Percentiles rank a stretch among this genome's conserved stretches.
Conservation (phyloP, 2,888 invertebrate genomes). For the Hydriomena furcata region DNA sequence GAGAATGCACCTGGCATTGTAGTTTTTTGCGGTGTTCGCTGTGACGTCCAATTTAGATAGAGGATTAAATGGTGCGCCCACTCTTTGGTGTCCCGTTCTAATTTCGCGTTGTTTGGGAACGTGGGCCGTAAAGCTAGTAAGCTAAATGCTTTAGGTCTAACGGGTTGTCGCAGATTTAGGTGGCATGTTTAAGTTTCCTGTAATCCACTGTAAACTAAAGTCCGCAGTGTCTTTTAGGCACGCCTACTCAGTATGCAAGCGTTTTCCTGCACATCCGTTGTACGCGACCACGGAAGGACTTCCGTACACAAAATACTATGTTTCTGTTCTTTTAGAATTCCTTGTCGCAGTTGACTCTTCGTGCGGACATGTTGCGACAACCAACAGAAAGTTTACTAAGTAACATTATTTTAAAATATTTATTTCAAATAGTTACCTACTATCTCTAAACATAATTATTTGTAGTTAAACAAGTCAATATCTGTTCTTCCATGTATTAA, state of each 20-base stretch:
- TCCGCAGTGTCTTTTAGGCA: constrained; percentile 82
- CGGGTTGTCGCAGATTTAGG: constrained; percentile 72
- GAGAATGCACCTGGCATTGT: constrained; percentile 40
- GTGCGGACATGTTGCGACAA: constrained; percentile 72
- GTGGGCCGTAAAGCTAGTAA: constrained; percentile 54
- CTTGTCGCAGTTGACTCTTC: constrained; percentile 75
- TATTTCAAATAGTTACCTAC: too few relatives aligned
- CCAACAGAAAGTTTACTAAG: constrained; percentile 64
- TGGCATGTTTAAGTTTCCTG: constrained; percentile 79
- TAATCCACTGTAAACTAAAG: constrained; percentile 77
- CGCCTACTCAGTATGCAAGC: constrained; percentile 83
- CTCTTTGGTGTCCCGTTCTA: constrained; percentile 43
- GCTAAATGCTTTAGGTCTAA: constrained; percentile 60
- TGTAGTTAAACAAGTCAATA: too few relatives aligned
- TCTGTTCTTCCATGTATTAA: too few relatives aligned
- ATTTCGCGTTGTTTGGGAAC: constrained; percentile 50
- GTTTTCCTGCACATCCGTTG: constrained; percentile 81
- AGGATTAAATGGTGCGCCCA: constrained; percentile 41
- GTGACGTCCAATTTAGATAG: constrained; percentile 41
- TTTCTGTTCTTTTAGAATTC: constrained; percentile 79
- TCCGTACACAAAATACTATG: constrained; percentile 81
- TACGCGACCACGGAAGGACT: constrained; percentile 79
- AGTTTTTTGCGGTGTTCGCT: constrained; percentile 35
- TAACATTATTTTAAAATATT: constrained; percentile 56
- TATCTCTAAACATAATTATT: too few relatives aligned